phyloP scores from a whole-genome alignment of 1,140 invertebrate species.

The Polyergus mexicanus region DNA sequence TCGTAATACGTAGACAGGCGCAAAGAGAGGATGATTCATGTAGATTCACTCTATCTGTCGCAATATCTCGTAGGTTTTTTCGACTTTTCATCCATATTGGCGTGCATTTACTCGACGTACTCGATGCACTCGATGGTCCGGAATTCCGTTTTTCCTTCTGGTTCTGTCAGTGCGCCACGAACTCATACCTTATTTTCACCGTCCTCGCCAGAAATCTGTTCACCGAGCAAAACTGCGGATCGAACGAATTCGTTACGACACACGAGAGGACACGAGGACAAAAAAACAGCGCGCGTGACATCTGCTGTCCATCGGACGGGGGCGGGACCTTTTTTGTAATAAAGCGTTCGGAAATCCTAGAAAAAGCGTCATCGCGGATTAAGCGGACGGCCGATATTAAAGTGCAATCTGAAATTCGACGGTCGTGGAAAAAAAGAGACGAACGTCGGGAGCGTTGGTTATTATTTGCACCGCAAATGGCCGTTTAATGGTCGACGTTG shows the following conservation, averaged over 20 bases:
- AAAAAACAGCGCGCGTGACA: slow-evolving; percentile 81
- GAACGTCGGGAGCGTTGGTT: slow-evolving; percentile 65
- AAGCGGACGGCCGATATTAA: slow-evolving; percentile 81
- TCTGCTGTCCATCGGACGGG: slow-evolving; percentile 78
- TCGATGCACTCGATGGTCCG: slow-evolving; percentile 37
- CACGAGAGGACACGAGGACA: slow-evolving; percentile 19
- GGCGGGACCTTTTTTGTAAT: slow-evolving; percentile 83
- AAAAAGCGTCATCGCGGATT: slow-evolving; percentile 83
- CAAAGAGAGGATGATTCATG: neutral
- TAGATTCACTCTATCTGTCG: slow-evolving; percentile 40
- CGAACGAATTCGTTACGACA: slow-evolving; percentile 64
- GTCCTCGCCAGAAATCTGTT: slow-evolving; percentile 47
- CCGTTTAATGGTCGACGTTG: slow-evolving; percentile 70
- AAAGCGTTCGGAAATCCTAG: slow-evolving; percentile 79
- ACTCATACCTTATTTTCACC: slow-evolving; percentile 58
- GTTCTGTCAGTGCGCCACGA: slow-evolving; percentile 38
- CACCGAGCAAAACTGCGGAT: slow-evolving; percentile 46
- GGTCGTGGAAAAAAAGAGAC: slow-evolving; percentile 38
- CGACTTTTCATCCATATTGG: slow-evolving; percentile 22
- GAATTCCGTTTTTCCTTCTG: slow-evolving; percentile 53
- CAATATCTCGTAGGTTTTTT: slow-evolving; percentile 48
- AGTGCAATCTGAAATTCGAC: slow-evolving; percentile 81
- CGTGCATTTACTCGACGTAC: slow-evolving; percentile 27
- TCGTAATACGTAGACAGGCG: neutral
- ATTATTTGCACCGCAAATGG: slow-evolving; percentile 75